Conservation (phyloP, 2,888 invertebrate species). For the Thumatha senex region DNA sequence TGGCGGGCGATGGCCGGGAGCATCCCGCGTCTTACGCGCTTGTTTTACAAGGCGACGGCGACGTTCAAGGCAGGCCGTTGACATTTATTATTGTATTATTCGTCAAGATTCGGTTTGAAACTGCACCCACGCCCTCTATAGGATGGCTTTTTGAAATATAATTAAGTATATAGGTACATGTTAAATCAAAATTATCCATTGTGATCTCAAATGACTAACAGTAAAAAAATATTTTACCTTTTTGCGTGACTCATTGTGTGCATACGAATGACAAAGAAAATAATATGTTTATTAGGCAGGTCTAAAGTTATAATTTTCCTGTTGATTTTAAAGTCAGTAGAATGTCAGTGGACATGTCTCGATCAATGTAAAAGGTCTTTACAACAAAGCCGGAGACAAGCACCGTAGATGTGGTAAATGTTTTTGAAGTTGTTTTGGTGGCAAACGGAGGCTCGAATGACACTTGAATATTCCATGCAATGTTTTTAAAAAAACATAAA, state of each 20-base stretch:
- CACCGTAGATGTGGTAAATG: too few relatives aligned
- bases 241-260: background rate
- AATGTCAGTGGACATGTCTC: too few relatives aligned
- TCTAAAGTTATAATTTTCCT: background rate
- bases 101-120: conserved; percentile 62
- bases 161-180: conserved; percentile 26
- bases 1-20: conserved; percentile 49
- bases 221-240: background rate
- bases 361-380: too few relatives aligned
- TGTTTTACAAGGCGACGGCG: conserved; percentile 59
- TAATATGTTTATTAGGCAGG: too few relatives aligned
- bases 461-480: too few relatives aligned
- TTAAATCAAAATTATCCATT: conserved; percentile 26
- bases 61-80: conserved; percentile 82
- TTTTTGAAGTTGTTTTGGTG: too few relatives aligned
- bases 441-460: too few relatives aligned
- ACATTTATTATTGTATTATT: conserved; percentile 76
- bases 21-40: conserved; percentile 53
- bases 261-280: too few relatives aligned
- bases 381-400: too few relatives aligned
- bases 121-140: conserved; percentile 34
- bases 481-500: too few relatives aligned
- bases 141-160: conserved; percentile 35
- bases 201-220: conserved; percentile 8
- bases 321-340: background rate